These are phyloP conservation scores for Buceros bicornis DNA, from an alignment of 2,797 vertebrate species.

Conservation along the genomic window DNA sequence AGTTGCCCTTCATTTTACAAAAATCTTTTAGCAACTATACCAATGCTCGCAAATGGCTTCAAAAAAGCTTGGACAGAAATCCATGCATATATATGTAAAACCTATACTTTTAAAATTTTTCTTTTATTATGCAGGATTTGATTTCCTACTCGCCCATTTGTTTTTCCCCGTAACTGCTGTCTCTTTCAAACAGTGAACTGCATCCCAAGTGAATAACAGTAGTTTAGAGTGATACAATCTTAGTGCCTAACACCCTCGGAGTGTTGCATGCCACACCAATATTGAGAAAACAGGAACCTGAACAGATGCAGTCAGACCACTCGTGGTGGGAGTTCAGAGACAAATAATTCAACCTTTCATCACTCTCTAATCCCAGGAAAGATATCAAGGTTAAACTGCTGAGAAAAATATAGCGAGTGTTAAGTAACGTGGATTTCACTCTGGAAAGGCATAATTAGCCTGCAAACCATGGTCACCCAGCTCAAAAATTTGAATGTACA, in stretches of 20 bases:
- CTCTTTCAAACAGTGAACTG: background rate
- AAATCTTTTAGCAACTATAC: background rate
- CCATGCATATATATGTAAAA: background rate
- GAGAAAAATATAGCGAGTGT: conserved; percentile 27
- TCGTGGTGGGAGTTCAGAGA: conserved; percentile 38
- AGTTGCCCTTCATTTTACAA: background rate
- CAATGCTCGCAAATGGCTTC: background rate
- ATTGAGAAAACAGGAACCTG: conserved; percentile 57
- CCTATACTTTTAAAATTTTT: background rate
- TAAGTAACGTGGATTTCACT: conserved; percentile 18
- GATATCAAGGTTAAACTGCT: conserved; percentile 63
- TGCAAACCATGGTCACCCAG: background rate
- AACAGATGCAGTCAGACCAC: conserved; percentile 42
- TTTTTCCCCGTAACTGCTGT: background rate
- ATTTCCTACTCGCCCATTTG: background rate
- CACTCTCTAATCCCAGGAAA: conserved; percentile 66
- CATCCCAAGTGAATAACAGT: background rate
- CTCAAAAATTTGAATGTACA: background rate
- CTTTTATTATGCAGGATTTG: background rate
- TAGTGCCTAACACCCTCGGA: conserved; percentile 3
- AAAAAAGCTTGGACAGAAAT: background rate
- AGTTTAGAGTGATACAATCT: conserved; percentile 29
- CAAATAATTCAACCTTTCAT: conserved; percentile 70
- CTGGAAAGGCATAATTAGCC: conserved; percentile 30
- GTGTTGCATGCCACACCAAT: conserved; percentile 5